Conservation (phyloP, 2,888 invertebrate genomes). For the Trachelus iudaicus region DNA sequence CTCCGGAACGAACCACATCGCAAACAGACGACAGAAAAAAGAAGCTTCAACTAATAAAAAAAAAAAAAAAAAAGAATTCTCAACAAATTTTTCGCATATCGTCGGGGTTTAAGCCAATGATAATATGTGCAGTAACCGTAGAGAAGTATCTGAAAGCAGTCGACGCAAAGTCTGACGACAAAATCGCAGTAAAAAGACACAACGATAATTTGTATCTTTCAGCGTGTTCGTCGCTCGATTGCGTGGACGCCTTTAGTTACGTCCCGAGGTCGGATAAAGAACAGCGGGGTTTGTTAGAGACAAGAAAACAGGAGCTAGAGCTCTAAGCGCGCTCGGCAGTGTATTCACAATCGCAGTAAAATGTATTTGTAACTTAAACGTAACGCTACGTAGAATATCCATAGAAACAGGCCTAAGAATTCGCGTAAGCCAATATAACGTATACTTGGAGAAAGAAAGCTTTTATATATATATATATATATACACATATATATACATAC, state of each 20-base stretch:
- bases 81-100: slow-evolving; percentile 28
- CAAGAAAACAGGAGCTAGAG: slow-evolving; percentile 51
- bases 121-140: neutral
- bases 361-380: slow-evolving; percentile 55
- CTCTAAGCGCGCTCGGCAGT: slow-evolving; percentile 64
- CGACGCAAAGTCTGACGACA: slow-evolving; percentile 1
- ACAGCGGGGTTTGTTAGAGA: slow-evolving; percentile 11
- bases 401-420: slow-evolving; percentile 24
- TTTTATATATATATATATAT: too few species aligned
- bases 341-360: slow-evolving; percentile 64
- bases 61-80: slow-evolving; percentile 29
- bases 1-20: slow-evolving; percentile 59
- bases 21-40: slow-evolving; percentile 51
- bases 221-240: neutral
- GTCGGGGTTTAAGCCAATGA: neutral
- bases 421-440: too few species aligned
- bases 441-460: too few species aligned
- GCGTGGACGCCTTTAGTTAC: neutral
- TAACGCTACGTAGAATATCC: slow-evolving; percentile 43
- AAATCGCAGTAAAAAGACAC: neutral
- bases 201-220: neutral
- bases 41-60: slow-evolving; percentile 46
- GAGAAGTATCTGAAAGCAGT: too few species aligned
- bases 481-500: too few species aligned
- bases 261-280: neutral